Evolutionary conservation across 2,888 invertebrate genomes (phyloP), one percentile per base, ranked within the genome.

Genomic region (Panopea generosa): DNA sequence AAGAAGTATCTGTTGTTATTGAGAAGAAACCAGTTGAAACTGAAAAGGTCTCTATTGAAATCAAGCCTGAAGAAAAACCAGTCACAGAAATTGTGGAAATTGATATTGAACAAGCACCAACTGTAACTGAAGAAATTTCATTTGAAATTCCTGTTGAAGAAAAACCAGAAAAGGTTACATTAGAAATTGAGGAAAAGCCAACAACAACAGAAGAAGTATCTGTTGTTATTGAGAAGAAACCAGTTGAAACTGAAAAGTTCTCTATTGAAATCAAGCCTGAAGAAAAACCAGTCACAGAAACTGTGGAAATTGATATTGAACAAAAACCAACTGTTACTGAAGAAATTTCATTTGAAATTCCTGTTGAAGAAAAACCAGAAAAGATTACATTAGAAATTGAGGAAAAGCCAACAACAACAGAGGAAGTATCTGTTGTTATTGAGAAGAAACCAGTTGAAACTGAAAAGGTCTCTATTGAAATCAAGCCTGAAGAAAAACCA

Each of bases 261-360:
- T 50, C 53, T 50, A 18, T 74, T 45, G 74, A 74, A 16, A 62
- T 70, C 22, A 57, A 66, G 26, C 3, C n/a, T 29, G 69, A 74
- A 38, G 73, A 77, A 29, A 40, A 65, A 33, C 75, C 73, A 33
- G 62, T 73, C 50, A 77, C 76, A 55, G 26, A 59, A 16, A 65
- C 63, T 49, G 47, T 78, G 50, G 59, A 52, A 43, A 52, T 38
- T 14, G 63, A 63, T 16, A 43, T 27, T 26, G 33, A 27, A 18
- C 20, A 26, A 45, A 40, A 47, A 59, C 29, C 22, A 16, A 18
- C 56, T n/a, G 27, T 26, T 40, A 49, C 67, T 16, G 52, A 49
- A 20, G 24, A 49, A 16, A 18, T 45, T 9, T 45, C 45, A 45
- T 20, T 59, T 52, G 67, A 67, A 27, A 40, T 59, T 50, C 67